Percentiles rank a stretch among this genome's conserved stretches.
Evolutionary conservation across 2,797 vertebrate species (phyloP).

Genomic region (Clarias platycephalus): DNA sequence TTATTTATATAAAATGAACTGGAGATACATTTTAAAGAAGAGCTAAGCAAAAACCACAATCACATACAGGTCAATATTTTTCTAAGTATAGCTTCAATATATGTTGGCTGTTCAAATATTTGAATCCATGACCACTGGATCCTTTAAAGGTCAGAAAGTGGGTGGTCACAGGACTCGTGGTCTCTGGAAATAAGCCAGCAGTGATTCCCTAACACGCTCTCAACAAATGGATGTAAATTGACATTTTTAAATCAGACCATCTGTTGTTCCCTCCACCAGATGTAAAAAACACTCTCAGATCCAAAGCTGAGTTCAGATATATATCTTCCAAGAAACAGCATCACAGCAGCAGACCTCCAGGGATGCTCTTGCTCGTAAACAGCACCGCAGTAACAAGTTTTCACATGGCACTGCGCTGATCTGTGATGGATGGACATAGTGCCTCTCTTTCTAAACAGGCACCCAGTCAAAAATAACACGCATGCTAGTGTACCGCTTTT

Average conservation of each 20-base stretch:
- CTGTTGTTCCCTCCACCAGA: constrained; percentile 25
- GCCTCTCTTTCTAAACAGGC: constrained; percentile 58
- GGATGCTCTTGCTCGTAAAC: constrained; percentile 50
- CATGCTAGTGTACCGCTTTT: constrained; percentile 80
- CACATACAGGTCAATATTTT: background rate
- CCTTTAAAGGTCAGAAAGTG: constrained; percentile 22
- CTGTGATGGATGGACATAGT: constrained; percentile 64
- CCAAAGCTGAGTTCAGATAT: constrained; percentile 17
- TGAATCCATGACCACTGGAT: constrained; percentile 19
- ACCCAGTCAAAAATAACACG: constrained; percentile 68
- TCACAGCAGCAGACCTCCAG: constrained; percentile 31
- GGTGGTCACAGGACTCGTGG: constrained; percentile 38
- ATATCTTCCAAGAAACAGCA: constrained; percentile 9
- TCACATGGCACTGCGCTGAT: constrained; percentile 62
- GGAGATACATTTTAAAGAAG: background rate
- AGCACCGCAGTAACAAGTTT: constrained; percentile 54
- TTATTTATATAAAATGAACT: background rate
- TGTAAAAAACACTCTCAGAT: constrained; percentile 20
- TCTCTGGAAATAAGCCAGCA: constrained; percentile 40
- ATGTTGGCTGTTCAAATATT: background rate
- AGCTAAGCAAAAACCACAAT: background rate
- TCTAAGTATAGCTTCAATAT: background rate
- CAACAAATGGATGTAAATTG: constrained; percentile 48
- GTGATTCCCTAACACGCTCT: constrained; percentile 40
- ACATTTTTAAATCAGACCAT: constrained; percentile 39